Evolutionary conservation across 2,113 vertebrate genomes (phyloP), one percentile per base, ranked within the genome.

Genomic region (Istiophorus platypterus): DNA sequence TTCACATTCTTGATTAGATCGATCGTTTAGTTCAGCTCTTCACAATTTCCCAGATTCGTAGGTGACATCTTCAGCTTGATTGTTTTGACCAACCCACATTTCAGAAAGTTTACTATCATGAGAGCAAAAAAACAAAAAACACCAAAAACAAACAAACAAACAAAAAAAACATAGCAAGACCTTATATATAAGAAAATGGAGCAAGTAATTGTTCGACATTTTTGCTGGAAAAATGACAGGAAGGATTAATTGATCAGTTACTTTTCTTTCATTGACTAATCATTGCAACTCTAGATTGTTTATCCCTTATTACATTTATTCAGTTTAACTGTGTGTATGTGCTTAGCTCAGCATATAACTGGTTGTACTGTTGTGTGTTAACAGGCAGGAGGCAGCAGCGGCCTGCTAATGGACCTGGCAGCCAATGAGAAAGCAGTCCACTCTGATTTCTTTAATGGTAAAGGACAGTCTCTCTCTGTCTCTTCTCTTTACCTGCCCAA

Each of bases 351-450:
- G n/a, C 12, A 3, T 42, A 1, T 41, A 29, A 14, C 5, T 15
- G 49, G 14, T 29, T 91, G 92, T 42, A 63, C 18, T 73, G 57
- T 13, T 82, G 47, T 76, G 67, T 91, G 72, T 93, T 77, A 4
- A 76, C 90, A 99, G 98, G 97, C 98, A 82, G 98, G 98, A 51
- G 98, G 98, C 94, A 99, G 98, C 94, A 97, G 96, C 1, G 98
- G 98, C 5, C 95, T 99, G 72, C 85, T 99, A 17, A 99, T 99
- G 98, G 98, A 99, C 85, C 89, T 99, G 92, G 97, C 98, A 17
- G 98, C 98, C 81, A 99, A 99, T 80, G 98, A 99, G 79, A 99
- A 99, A 77, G 98, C 98, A 0, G 98, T 99, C 7, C 98, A 99
- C 69, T 96, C 96, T 0, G 98, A 99, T 86, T 99, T 98, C 81